These are phyloP conservation scores for Sarcophaga variegata DNA, from an alignment of 2,888 invertebrate genomes.

Conservation along the genomic window DNA sequence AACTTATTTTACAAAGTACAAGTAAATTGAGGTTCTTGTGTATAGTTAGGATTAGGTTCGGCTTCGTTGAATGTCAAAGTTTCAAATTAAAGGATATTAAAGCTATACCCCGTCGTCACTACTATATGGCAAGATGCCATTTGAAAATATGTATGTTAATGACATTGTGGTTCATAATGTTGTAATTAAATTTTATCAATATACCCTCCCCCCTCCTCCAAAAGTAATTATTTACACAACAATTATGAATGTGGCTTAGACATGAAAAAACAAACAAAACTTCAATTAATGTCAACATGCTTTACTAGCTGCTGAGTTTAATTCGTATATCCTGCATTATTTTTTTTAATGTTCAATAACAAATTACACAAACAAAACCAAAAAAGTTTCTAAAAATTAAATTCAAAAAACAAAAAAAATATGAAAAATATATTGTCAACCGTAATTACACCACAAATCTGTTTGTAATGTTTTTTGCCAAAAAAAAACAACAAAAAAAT, in stretches of 20 bases:
- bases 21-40: not conserved
- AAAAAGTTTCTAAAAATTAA: not conserved
- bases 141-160: constrained; percentile 45
- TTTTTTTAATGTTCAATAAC: not conserved
- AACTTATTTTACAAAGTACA: not conserved
- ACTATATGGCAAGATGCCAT: not conserved
- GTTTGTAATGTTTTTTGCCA: not conserved
- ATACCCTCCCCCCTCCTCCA: not conserved
- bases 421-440: not conserved
- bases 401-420: not conserved
- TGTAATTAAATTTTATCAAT: constrained; percentile 55
- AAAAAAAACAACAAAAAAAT: not conserved
- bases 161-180: constrained; percentile 43
- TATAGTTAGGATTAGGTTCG: not conserved
- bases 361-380: not conserved
- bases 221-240: constrained; percentile 43
- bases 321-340: no score
- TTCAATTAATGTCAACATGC: not conserved
- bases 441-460: constrained; percentile 27
- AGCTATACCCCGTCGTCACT: not conserved
- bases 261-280: not conserved
- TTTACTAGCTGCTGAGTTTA: not conserved
- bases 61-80: not conserved
- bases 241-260: not conserved
- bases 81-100: not conserved